A percentile compares a stretch with the other conserved stretches of the same genome.
These are phyloP conservation scores for Dermochelys coriacea DNA, from an alignment of 2,797 vertebrate genomes.

Conservation along the genomic window DNA sequence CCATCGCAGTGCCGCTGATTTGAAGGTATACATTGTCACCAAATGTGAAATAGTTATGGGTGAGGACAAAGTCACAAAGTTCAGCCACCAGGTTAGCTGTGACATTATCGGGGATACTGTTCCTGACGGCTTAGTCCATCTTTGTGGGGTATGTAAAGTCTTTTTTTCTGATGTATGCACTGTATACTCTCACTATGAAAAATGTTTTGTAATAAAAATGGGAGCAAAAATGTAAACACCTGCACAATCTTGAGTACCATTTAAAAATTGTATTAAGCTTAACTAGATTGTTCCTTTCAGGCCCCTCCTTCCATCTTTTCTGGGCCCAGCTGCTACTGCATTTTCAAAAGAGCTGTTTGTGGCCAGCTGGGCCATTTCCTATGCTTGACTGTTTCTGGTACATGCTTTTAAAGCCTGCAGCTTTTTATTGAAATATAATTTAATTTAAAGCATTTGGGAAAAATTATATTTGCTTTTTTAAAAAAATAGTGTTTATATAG, in stretches of 20 bases:
- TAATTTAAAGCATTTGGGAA: not conserved
- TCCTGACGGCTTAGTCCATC: too few relatives aligned
- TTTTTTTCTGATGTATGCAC: not conserved
- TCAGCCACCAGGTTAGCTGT: too few relatives aligned
- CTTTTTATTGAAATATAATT: not conserved
- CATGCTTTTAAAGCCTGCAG: not conserved
- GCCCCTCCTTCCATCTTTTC: not conserved
- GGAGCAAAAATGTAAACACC: not conserved
- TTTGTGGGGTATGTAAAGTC: too few relatives aligned
- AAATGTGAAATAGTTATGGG: too few relatives aligned
- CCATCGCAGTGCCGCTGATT: too few relatives aligned
- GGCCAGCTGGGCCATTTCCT: rapidly evolving
- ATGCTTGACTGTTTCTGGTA: not conserved
- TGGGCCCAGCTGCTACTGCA: not conserved
- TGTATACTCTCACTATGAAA: not conserved
- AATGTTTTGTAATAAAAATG: not conserved
- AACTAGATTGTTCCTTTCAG: not conserved
- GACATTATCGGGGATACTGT: too few relatives aligned
- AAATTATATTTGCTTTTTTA: not conserved
- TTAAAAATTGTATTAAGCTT: not conserved
- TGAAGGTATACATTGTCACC: too few relatives aligned
- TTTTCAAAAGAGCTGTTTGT: not conserved
- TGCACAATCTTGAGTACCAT: not conserved
- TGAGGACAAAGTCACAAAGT: too few relatives aligned
- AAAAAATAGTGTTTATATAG: not conserved